Percentiles rank a stretch among this genome's conserved stretches.
Conservation (phyloP, 2,797 vertebrate species). For the Okamejei kenojei region DNA sequence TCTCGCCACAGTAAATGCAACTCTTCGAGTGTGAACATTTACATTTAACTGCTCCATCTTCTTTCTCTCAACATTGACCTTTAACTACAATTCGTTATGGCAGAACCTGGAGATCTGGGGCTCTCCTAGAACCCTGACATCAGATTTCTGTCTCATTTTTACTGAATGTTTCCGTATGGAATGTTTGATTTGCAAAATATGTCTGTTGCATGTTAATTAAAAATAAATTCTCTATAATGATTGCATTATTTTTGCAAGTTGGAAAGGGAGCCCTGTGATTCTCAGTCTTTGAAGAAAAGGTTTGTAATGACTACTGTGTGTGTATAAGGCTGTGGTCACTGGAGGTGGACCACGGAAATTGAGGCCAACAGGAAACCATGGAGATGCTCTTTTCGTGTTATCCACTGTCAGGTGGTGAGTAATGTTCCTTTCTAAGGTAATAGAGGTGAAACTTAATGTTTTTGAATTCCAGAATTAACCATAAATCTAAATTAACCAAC, state of each 20-base stretch:
- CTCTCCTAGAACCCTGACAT: background rate
- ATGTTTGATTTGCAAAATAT: background rate
- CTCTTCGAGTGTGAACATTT: background rate
- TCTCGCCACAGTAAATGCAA: background rate
- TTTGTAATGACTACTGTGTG: background rate
- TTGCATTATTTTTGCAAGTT: background rate
- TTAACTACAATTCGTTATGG: background rate
- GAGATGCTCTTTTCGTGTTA: background rate
- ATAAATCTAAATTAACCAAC: constrained; percentile 9
- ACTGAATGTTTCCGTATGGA: background rate
- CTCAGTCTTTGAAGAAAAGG: background rate
- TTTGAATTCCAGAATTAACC: background rate
- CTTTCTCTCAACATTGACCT: background rate
- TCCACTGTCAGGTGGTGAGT: constrained; percentile 13
- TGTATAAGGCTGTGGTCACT: background rate
- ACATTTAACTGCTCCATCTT: background rate
- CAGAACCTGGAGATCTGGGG: background rate
- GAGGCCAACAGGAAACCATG: background rate
- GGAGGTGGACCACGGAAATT: background rate
- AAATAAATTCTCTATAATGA: background rate
- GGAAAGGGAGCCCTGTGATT: background rate
- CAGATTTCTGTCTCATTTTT: background rate
- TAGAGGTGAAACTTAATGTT: background rate
- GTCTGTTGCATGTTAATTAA: background rate
- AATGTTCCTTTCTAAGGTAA: background rate